phyloP scores from a whole-genome alignment of 2,113 vertebrate genomes.

The Forbesichthys papilliferus region DNA sequence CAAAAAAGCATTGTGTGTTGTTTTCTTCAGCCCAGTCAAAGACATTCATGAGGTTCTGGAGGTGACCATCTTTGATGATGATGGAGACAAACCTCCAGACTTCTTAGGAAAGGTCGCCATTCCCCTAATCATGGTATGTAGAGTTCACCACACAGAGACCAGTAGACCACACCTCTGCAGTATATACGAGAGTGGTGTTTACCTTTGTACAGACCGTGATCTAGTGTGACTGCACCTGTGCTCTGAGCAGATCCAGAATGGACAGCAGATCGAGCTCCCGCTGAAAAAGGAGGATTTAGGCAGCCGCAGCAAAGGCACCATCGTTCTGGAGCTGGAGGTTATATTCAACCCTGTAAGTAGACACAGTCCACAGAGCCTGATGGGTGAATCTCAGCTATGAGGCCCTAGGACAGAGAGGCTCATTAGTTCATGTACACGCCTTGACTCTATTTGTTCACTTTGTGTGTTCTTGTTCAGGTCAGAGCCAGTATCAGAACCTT shows the following conservation, averaged over 20 bases:
- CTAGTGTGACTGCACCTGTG: slow-evolving; percentile 55
- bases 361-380: slow-evolving; percentile 12
- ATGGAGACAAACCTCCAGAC: slow-evolving; percentile 96
- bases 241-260: slow-evolving; percentile 81
- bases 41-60: slow-evolving; percentile 93
- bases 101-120: slow-evolving; percentile 96
- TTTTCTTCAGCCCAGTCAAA: slow-evolving; percentile 85
- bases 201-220: slow-evolving; percentile 49
- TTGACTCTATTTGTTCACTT: not conserved
- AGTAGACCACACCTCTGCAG: slow-evolving; percentile 41
- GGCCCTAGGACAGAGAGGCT: too few relatives aligned
- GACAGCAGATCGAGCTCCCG: slow-evolving; percentile 79
- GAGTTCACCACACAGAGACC: slow-evolving; percentile 15
- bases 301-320: slow-evolving; percentile 84
- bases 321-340: slow-evolving; percentile 92
- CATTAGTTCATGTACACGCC: too few relatives aligned
- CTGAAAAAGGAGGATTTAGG: slow-evolving; percentile 94
- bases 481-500: slow-evolving; percentile 91
- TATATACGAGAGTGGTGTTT: slow-evolving; percentile 52
- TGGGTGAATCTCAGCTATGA: not conserved
- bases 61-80: slow-evolving; percentile 96
- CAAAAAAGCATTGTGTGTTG: not conserved
- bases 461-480: slow-evolving; percentile 71
- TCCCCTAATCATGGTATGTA: slow-evolving; percentile 89
- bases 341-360: slow-evolving; percentile 93